Base-by-base conservation (phyloP, 2,888 invertebrate species). In the Gastracanthus pulcherrimus region DNA sequence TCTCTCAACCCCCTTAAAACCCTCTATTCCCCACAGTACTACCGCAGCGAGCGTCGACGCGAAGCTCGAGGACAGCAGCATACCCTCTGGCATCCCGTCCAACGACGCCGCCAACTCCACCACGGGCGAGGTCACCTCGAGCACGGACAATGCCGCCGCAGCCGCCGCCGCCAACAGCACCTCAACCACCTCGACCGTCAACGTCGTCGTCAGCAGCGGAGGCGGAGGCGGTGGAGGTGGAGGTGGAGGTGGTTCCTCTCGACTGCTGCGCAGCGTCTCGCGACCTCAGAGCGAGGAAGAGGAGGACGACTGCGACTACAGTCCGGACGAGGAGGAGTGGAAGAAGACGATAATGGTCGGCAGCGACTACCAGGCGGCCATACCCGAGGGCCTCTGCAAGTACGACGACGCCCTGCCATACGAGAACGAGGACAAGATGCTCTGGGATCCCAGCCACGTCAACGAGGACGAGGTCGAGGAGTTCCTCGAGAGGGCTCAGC, bases 321-420 rank as follows among this genome's bases (percentile, higher is more conserved):
- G 95, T 89, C 96, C 96, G 0, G 97, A 97, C 89, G 96, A 97
- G 89, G 97, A 97, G 87, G 97, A 97, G 86, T 96, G 96, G 96
- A 96, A 97, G 91, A 97, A 97, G 94, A 97, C 97, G 29, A 98
- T 98, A 84, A 98, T 98, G 97, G 98, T 99, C 34, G 99, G 98
- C 23, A 95, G 95, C 84, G 97, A 97, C 89, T 98, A 96, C 91
- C 99, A 99, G 93, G 99, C 98, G 3, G 95, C 94, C 76, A 97
- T 99, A 88, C 98, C 98, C 1, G 97, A 97, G 90, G 98, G 98
- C 0, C 93, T 98, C 23, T 96, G 96, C 88, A 96, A 95, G 88
- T 98, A 99, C 91, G 98, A 97, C 88, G 98, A 98, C 92, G 97
- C 96, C n/a, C 92, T 97, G 83, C 97, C 98, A 0, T 98, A 98